phyloP scores from a whole-genome alignment of 2,113 vertebrate genomes.

The Coptodon bakossiorum region DNA sequence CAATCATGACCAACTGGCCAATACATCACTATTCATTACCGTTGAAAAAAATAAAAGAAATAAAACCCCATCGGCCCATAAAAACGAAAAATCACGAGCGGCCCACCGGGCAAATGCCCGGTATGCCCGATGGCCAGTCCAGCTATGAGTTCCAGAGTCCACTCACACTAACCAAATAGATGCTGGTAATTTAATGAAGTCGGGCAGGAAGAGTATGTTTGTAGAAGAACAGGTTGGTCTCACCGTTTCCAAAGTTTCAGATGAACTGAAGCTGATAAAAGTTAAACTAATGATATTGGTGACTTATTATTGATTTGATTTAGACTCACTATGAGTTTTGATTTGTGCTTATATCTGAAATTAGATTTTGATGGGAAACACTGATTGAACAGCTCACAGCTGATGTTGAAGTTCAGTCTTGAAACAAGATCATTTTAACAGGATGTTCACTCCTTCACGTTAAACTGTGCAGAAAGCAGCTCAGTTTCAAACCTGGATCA shows the following conservation, averaged over 20 bases:
- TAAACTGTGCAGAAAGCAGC: background rate
- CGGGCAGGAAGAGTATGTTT: fast-evolving
- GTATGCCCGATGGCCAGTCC: too few relatives aligned
- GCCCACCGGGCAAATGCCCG: too few relatives aligned
- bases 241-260: background rate
- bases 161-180: too few relatives aligned
- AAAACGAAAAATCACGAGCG: too few relatives aligned
- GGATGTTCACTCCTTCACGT: background rate
- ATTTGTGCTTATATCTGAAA: background rate
- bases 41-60: too few relatives aligned
- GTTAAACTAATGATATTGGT: background rate
- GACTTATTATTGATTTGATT: background rate
- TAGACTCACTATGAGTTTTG: background rate
- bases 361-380: background rate
- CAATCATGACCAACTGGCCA: too few relatives aligned
- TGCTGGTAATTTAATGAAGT: too few relatives aligned
- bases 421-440: background rate
- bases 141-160: too few relatives aligned
- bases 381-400: background rate
- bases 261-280: background rate
- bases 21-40: too few relatives aligned
- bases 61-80: too few relatives aligned
- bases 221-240: background rate
- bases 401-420: background rate
- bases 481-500: background rate